Conservation (phyloP, 1,140 invertebrate species). For the Drosophila nebulosa region DNA sequence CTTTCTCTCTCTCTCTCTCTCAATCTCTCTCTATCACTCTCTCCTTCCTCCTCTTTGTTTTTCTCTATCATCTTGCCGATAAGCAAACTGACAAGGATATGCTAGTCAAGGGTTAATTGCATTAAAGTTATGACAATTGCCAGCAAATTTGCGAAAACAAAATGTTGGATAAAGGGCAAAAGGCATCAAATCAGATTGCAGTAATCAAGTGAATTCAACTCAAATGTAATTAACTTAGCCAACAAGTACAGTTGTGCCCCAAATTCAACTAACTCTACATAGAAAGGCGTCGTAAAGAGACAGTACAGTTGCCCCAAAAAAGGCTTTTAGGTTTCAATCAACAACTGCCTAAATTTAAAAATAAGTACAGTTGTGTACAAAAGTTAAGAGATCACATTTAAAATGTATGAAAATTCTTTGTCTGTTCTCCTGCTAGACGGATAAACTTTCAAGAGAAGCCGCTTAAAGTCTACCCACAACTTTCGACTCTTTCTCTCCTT, state of each 20-base stretch:
- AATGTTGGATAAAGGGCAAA: slow-evolving; percentile 17
- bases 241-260: not conserved
- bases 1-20: not conserved
- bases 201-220: slow-evolving; percentile 51
- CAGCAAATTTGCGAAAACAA: slow-evolving; percentile 59
- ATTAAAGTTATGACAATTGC: slow-evolving; percentile 77
- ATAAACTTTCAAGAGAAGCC: not conserved
- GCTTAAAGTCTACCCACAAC: not conserved
- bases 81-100: slow-evolving; percentile 31
- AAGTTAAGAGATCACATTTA: not conserved
- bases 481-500: slow-evolving; percentile 7
- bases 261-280: not conserved
- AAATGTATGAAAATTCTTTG: not conserved
- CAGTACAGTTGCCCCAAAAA: not conserved
- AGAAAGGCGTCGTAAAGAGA: not conserved
- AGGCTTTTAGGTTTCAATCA: too few species aligned
- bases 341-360: too few species aligned
- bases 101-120: slow-evolving; percentile 70
- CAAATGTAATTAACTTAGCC: slow-evolving; percentile 46
- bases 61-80: slow-evolving; percentile 35
- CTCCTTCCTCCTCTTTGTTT: not conserved
- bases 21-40: slow-evolving; percentile 7
- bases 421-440: not conserved
- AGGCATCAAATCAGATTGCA: slow-evolving; percentile 36
- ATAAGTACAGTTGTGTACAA: too few species aligned